These are phyloP conservation scores for Carapus acus DNA, from an alignment of 2,797 vertebrate species.

Conservation along the genomic window DNA sequence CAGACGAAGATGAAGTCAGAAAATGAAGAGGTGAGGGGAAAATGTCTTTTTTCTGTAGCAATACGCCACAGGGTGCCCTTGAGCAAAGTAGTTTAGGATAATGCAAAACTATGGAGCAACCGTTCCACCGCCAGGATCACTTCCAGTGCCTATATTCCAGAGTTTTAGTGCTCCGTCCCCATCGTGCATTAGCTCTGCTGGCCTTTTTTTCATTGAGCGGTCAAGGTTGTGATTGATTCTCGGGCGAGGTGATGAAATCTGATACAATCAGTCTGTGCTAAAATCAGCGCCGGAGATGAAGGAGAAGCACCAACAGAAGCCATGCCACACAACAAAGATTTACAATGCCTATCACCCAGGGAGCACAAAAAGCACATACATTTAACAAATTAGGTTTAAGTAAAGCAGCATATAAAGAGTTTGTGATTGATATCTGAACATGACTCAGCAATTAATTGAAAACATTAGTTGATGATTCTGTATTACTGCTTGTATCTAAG, in stretches of 20 bases:
- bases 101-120: neutral
- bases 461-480: constrained; percentile 10
- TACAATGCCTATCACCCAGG: constrained; percentile 2
- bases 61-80: constrained; percentile 14
- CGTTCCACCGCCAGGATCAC: neutral
- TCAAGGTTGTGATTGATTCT: constrained; percentile 60
- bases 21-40: constrained; percentile 10
- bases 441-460: constrained; percentile 13
- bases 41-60: constrained; percentile 22
- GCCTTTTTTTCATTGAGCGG: constrained; percentile 41
- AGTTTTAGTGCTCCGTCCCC: constrained; percentile 25
- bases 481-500: too few species aligned
- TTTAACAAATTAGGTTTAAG: neutral
- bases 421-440: constrained; percentile 14
- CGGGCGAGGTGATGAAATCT: constrained; percentile 57
- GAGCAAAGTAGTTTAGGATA: constrained; percentile 14
- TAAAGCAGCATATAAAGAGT: constrained; percentile 1
- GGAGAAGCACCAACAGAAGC: constrained; percentile 27
- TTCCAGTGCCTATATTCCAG: neutral
- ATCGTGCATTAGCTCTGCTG: constrained; percentile 50
- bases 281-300: constrained; percentile 34
- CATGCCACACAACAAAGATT: constrained; percentile 22
- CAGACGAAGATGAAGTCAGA: constrained; percentile 31
- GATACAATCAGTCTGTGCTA: constrained; percentile 49
- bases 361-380: too few species aligned